These are phyloP conservation scores for Theocolax elegans DNA, from an alignment of 1,140 invertebrate species.

Conservation along the genomic window DNA sequence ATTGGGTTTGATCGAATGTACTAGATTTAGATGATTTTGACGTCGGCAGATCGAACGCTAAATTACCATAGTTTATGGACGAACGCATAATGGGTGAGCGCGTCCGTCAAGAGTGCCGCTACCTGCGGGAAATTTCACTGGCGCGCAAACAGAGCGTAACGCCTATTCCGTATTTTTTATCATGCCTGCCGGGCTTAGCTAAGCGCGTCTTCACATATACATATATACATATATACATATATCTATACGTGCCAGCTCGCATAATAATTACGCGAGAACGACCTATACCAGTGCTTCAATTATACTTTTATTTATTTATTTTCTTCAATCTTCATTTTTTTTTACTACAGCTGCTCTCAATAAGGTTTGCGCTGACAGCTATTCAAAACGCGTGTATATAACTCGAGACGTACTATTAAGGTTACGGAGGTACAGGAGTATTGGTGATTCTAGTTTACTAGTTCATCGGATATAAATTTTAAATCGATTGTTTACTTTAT, in stretches of 20 bases:
- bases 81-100: neutral
- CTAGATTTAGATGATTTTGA: too few species aligned
- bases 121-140: conserved; percentile 37
- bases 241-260: neutral
- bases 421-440: neutral
- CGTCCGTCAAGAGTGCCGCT: too few species aligned
- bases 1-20: too few species aligned
- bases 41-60: neutral
- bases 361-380: neutral
- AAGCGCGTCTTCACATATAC: too few species aligned
- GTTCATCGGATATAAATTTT: too few species aligned
- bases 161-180: conserved; percentile 18
- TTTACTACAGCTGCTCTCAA: neutral
- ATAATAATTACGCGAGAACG: neutral
- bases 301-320: too few species aligned
- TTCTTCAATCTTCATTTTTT: too few species aligned
- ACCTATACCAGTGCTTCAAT: too few species aligned
- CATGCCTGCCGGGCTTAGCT: too few species aligned
- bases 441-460: neutral
- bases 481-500: neutral
- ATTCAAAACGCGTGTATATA: neutral
- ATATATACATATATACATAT: too few species aligned
- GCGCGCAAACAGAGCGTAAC: conserved; percentile 46
- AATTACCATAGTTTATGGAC: conserved; percentile 12
- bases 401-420: too few species aligned